Percentiles rank a stretch among this genome's conserved stretches.
Conservation (phyloP, 2,888 invertebrate species). For the Agrotis ipsilon region DNA sequence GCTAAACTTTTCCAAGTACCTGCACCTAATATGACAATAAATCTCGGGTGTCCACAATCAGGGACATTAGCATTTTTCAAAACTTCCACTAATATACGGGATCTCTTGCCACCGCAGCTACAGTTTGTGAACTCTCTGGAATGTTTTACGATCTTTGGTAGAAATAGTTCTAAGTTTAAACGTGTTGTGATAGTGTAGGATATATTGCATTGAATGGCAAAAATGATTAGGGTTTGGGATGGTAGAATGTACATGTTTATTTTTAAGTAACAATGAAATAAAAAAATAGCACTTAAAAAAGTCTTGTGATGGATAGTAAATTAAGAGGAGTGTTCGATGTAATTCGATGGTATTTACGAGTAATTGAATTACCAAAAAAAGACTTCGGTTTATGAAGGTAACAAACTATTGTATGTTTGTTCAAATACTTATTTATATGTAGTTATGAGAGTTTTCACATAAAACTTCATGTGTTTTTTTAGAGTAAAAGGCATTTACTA, state of each 20-base stretch:
- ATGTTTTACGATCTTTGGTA: constrained; percentile 27
- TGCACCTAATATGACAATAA: constrained; percentile 62
- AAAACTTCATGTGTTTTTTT: too few species aligned
- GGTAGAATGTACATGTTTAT: not conserved
- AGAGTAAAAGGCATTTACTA: too few species aligned
- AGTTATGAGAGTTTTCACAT: not conserved
- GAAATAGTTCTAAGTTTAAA: not conserved
- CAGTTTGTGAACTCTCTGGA: constrained; percentile 1
- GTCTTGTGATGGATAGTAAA: not conserved
- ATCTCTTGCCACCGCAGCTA: constrained; percentile 54
- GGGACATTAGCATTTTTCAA: constrained; percentile 71
- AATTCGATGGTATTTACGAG: too few species aligned
- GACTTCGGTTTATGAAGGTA: not conserved
- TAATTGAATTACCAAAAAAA: not conserved
- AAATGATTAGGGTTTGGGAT: too few species aligned
- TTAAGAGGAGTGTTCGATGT: too few species aligned
- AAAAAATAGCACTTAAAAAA: not conserved
- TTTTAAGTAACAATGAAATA: too few species aligned
- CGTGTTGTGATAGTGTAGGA: not conserved
- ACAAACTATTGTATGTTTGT: not conserved
- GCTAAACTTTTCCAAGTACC: constrained; percentile 26
- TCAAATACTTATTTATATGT: not conserved
- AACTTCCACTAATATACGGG: constrained; percentile 63
- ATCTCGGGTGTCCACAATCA: constrained; percentile 56
- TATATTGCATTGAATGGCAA: not conserved